Conservation (phyloP, 2,888 invertebrate species). For the Volucella inflata region DNA sequence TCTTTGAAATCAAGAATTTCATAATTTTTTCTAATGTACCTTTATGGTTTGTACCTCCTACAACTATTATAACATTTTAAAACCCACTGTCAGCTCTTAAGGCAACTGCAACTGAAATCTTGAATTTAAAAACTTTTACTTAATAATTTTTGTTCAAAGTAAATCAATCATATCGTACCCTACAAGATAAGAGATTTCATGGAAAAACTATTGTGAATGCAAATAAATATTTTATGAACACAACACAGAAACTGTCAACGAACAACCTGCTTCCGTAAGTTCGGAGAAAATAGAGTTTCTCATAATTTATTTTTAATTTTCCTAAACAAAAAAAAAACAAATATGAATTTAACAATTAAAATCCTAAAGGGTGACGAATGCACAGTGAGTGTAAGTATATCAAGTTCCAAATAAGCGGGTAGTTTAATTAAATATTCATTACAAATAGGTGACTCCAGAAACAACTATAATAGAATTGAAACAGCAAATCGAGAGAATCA, state of each 20-base stretch:
- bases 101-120: too few species aligned
- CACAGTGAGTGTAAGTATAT: slow-evolving; percentile 85
- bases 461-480: slow-evolving; percentile 89
- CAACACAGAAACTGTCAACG: slow-evolving; percentile 17
- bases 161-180: background rate
- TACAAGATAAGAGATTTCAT: background rate
- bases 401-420: too few species aligned
- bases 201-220: slow-evolving; percentile 31
- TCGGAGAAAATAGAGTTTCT: slow-evolving; percentile 4
- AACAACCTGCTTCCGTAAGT: background rate
- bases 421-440: background rate
- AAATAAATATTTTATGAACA: background rate
- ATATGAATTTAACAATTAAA: slow-evolving; percentile 90
- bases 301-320: slow-evolving; percentile 28
- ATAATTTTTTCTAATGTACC: too few species aligned
- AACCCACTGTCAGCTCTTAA: too few species aligned
- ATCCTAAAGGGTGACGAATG: slow-evolving; percentile 90
- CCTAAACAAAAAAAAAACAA: slow-evolving; percentile 11
- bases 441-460: slow-evolving; percentile 84
- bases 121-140: too few species aligned
- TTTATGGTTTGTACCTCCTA: too few species aligned
- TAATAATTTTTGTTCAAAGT: background rate
- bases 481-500: slow-evolving; percentile 86
- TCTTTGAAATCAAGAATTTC: too few species aligned
- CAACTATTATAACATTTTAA: too few species aligned